These are phyloP conservation scores for Novumbra hubbsi DNA, from an alignment of 2,797 vertebrate genomes.

Conservation along the genomic window DNA sequence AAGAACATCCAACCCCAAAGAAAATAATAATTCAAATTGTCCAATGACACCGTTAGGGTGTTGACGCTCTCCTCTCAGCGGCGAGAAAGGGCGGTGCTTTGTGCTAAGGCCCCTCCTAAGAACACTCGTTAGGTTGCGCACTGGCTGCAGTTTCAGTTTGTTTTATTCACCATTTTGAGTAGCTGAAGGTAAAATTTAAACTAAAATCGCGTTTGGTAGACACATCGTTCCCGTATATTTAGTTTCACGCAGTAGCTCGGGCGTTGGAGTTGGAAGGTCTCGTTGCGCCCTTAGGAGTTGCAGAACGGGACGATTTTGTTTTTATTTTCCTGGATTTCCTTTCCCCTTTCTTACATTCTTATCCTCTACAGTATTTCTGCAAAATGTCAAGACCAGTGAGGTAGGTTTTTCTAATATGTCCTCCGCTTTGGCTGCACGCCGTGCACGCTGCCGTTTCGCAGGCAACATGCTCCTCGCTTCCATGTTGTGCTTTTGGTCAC, in stretches of 20 bases:
- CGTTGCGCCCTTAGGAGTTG: slow-evolving; percentile 60
- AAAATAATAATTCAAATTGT: slow-evolving; percentile 61
- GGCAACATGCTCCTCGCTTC: slow-evolving; percentile 58
- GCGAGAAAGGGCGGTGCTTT: slow-evolving; percentile 48
- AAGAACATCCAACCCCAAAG: slow-evolving; percentile 20
- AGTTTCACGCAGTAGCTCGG: slow-evolving; percentile 60
- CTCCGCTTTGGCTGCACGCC: slow-evolving; percentile 48
- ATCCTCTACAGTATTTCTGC: slow-evolving; percentile 78
- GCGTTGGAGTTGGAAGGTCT: slow-evolving; percentile 65
- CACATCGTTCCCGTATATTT: slow-evolving; percentile 53
- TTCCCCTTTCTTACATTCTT: slow-evolving; percentile 64
- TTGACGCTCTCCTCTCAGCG: slow-evolving; percentile 45
- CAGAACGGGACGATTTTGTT: slow-evolving; percentile 66
- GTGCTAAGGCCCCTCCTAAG: slow-evolving; percentile 52
- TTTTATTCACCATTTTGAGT: slow-evolving; percentile 88
- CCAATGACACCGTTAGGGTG: slow-evolving; percentile 51
- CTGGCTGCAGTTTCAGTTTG: slow-evolving; percentile 86
- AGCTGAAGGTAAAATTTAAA: slow-evolving; percentile 73
- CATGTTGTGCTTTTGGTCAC: slow-evolving; percentile 52
- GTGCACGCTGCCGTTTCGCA: slow-evolving; percentile 44
- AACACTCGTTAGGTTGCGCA: slow-evolving; percentile 74
- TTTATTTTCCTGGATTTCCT: slow-evolving; percentile 55
- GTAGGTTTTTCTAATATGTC: slow-evolving; percentile 74
- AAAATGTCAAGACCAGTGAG: slow-evolving; percentile 86
- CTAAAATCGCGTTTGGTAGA: slow-evolving; percentile 61